Percentiles rank a stretch among this genome's conserved stretches.
phyloP scores from a whole-genome alignment of 2,113 vertebrate genomes.

The Catharus bicknelli region DNA sequence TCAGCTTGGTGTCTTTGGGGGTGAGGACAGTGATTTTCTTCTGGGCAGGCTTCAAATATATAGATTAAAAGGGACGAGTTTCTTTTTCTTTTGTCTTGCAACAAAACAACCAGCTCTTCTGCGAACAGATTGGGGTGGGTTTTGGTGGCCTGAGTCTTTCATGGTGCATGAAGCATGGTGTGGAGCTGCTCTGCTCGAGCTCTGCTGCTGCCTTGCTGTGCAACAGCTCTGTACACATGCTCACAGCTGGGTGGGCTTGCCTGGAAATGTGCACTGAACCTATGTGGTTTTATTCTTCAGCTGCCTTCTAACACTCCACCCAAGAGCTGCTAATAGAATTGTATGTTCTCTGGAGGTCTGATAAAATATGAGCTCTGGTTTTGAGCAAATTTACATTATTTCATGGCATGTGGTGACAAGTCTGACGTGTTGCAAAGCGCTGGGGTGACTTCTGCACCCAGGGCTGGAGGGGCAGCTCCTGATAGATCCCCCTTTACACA shows the following conservation, averaged over 20 bases:
- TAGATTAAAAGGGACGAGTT: neutral
- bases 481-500: neutral
- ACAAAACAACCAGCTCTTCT: neutral
- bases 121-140: neutral
- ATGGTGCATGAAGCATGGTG: neutral
- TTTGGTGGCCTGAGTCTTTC: neutral
- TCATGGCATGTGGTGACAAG: neutral
- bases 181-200: neutral
- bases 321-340: neutral
- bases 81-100: neutral
- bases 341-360: neutral
- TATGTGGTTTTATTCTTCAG: neutral
- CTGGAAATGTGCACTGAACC: neutral
- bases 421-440: neutral
- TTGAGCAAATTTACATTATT: neutral
- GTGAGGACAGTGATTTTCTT: neutral
- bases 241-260: neutral
- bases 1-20: fast-evolving
- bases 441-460: neutral
- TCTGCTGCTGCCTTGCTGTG: neutral
- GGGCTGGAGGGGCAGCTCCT: neutral
- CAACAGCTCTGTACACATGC: neutral
- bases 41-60: neutral
- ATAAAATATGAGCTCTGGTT: neutral
- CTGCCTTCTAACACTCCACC: neutral